Evolutionary conservation across 2,888 invertebrate species (phyloP).

Genomic region (Lacanobia wlatinum): DNA sequence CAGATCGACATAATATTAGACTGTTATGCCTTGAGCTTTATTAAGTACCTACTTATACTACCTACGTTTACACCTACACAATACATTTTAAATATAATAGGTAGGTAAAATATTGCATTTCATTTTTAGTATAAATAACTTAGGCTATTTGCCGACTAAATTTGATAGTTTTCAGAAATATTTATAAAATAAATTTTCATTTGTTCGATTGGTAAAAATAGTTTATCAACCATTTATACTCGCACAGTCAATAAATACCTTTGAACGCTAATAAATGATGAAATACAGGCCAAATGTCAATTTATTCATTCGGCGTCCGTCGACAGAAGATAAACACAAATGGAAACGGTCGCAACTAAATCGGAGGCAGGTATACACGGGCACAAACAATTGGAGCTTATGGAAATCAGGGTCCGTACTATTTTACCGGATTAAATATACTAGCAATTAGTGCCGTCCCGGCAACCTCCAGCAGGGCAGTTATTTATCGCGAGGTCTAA

Average conservation of each 20-base stretch:
- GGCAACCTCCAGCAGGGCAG: conserved; percentile 78
- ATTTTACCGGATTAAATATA: conserved; percentile 90
- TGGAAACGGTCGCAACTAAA: conserved; percentile 85
- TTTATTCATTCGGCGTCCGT: conserved; percentile 82
- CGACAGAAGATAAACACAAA: conserved; percentile 83
- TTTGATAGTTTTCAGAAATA: background rate
- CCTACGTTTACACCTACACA: background rate
- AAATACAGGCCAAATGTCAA: conserved; percentile 73
- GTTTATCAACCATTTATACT: conserved; percentile 3
- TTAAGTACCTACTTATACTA: too few relatives aligned
- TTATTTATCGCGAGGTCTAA: conserved; percentile 89
- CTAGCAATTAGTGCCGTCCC: conserved; percentile 88
- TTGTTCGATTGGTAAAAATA: background rate
- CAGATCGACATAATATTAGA: background rate
- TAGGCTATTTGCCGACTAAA: background rate
- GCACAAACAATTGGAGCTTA: conserved; percentile 89
- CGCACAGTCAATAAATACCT: conserved; percentile 24
- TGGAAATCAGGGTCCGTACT: conserved; percentile 88
- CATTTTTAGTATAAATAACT: background rate
- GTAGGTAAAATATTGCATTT: background rate
- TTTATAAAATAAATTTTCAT: background rate
- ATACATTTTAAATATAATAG: background rate
- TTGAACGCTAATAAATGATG: conserved; percentile 73
- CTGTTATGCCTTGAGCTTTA: background rate
- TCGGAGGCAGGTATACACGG: conserved; percentile 83